Evolutionary conservation across 2,797 vertebrate species (phyloP), one percentile per base, ranked within the genome.

Genomic region (Melanotaenia boesemani): DNA sequence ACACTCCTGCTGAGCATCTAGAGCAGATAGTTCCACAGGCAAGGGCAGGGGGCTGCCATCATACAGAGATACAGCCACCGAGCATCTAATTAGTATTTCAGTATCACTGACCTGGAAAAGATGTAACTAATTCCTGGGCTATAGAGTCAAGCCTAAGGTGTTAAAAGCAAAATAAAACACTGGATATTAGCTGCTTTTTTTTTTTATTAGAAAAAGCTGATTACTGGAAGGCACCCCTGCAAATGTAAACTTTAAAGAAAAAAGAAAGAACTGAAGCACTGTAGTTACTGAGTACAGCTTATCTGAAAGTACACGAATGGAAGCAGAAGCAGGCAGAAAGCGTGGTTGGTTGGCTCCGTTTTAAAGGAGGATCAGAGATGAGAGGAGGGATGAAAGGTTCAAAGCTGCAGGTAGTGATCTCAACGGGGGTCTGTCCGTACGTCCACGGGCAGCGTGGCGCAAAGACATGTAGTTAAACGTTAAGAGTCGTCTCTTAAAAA

Each of bases 401-500:
- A 72, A 74, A 82, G 80, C 85, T 88, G 78, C 74, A 87, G 87
- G 87, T 88, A 88, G 69, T 85, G 76, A 88, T 83, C 86, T 79
- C 76, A 60, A 72, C 71, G 71, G 70, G 64, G 44, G 57, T 81
- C 64, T 57, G 68, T 76, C 78, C 59, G 7, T 20, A 69, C 62
- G 70, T 79, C 81, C 69, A 77, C 52, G 66, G 57, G 80, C 64
- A 9, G 50, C 0, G 8, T 4, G 28, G 15, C 61, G 60, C 55
- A 81, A 30, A 76, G 4, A 76, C 46, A 93, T 86, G 86, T 88
- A 72, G 76, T 89, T 93, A 86, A 82, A 86, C 90, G 91, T 89
- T 79, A 92, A 94, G 84, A 75, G 77, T 88, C 90, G 93, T 74
- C 91, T 92, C 85, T 90, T 86, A 89, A 92, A 37, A 92, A 82